Evolutionary conservation across 2,113 vertebrate species (phyloP), one percentile per base, ranked within the genome.

Genomic region (Amazona guildingii): DNA sequence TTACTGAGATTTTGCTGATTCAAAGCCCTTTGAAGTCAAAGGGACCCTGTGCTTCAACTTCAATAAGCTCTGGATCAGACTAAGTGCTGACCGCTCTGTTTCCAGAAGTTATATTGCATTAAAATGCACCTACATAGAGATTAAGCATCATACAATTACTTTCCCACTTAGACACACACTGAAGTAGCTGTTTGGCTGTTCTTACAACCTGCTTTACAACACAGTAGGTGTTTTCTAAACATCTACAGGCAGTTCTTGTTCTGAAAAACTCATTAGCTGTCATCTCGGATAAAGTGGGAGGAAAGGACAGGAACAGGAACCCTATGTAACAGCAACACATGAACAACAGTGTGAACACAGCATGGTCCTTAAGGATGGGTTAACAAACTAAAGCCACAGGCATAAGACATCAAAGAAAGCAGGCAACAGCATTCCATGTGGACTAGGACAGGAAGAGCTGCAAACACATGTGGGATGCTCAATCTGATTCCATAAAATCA

Each of bases 201-300:
- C 90, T 91, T 61, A 92, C 48, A 77, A 89, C 31, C n/a, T 83
- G 59, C 51, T 94, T 93, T 81, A 90, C 37, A 90, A 80, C 7
- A 23, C 1, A 1, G 11, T 20, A 54, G 29, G 55, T 51, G 39
- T 46, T 82, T 83, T 68, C 17, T 48, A 91, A 91, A 70, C 20
- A 84, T 52, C 25, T 68, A 24, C 39, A 80, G 31, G 28, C 55
- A 86, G n/a, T 24, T 83, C 35, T 52, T 81, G 13, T n/a, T 89
- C 68, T 46, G 61, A 67, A 91, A 59, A 94, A 33, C 28, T 46
- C 64, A 37, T 46, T 77, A 62, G 57, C 19, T 63, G 31, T 10
- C 57, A 35, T 24, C 57, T 59, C n/a, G 7, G 57, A 35, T 24
- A 35, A 59, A 35, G 66, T 1, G 2, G 29, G 11, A 77, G 27